These are phyloP conservation scores for Elgaria multicarinata DNA, from an alignment of 2,113 vertebrate species.

Conservation along the genomic window DNA sequence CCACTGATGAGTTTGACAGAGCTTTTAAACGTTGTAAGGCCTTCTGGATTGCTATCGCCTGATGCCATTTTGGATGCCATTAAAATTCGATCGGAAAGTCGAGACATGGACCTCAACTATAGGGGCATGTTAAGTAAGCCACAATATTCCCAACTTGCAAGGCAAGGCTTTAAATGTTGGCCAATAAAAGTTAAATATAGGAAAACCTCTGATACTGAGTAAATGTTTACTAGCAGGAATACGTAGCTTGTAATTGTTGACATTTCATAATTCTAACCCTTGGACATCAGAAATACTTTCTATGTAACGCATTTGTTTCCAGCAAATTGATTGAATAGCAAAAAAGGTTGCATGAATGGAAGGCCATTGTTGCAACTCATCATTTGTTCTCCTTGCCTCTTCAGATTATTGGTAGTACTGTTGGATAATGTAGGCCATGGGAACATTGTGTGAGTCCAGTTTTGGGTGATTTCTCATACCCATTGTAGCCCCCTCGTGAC, in stretches of 20 bases:
- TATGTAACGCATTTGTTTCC: not conserved
- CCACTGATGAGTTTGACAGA: conserved; percentile 97
- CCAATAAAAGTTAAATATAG: not conserved
- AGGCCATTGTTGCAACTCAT: not conserved
- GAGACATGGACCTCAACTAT: conserved; percentile 99
- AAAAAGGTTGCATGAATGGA: not conserved
- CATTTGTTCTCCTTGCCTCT: not conserved
- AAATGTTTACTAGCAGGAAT: not conserved
- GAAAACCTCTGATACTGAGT: not conserved
- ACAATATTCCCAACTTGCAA: not conserved
- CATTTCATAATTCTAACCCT: not conserved
- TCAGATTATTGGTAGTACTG: not conserved
- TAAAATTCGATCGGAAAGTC: conserved; percentile 95
- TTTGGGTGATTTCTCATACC: not conserved
- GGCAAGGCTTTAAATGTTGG: not conserved
- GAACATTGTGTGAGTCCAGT: not conserved
- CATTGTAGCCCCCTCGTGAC: not conserved
- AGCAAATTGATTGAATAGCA: not conserved
- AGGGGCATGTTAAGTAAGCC: conserved; percentile 95
- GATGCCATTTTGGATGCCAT: conserved; percentile 97
- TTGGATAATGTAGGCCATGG: not conserved
- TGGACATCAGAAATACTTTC: not conserved
- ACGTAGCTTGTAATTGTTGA: not conserved
- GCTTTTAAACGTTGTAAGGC: conserved; percentile 94
- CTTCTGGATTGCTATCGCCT: conserved; percentile 90